Base-by-base conservation (phyloP, 1,140 invertebrate genomes). In the Pseudoatta argentina region DNA sequence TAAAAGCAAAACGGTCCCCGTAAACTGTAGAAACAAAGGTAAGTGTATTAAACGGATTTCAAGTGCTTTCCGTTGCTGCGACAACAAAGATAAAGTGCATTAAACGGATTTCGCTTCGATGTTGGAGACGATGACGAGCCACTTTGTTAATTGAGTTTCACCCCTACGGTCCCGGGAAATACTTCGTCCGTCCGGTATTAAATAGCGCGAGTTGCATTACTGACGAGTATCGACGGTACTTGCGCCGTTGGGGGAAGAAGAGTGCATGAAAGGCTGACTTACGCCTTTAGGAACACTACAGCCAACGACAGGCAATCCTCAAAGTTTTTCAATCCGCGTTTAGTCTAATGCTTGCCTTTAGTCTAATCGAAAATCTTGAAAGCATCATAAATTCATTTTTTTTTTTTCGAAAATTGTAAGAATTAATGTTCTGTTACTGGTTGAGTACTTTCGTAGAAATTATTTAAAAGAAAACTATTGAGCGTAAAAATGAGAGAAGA, bases 41-140 rank as follows among this genome's bases (percentile, higher is more conserved):
- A 93, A 93, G 91, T 94, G 88, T 91, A 93, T 94, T 94, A 92
- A 93, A 91, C 85, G 92, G 92, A 92, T 93, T 93, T 90, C 89
- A 89, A 90, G 85, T 89, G 88, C 90, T 88, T 88, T 89, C 78
- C 77, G 86, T 86, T 90, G 89, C 89, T 91, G 89, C 89, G 89
- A 87, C 89, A 90, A 91, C 89, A 91, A 87, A 91, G 90, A 91
- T 91, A 91, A 83, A 91, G 89, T 91, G 89, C 79, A 91, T 91
- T 91, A 91, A 91, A 91, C 90, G 89, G 90, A 91, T 91, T 91
- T 89, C 87, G 87, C 87, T 89, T 87, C 87, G 86, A 90, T 87
- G 78, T 63, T 59, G 81, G 85, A 86, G 92, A 88, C 89, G 88
- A 91, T 91, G 89, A 92, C 88, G 88, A 92, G 92, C 87, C 89